Base-by-base conservation (phyloP, 2,888 invertebrate genomes). In the Epinotia ramella region DNA sequence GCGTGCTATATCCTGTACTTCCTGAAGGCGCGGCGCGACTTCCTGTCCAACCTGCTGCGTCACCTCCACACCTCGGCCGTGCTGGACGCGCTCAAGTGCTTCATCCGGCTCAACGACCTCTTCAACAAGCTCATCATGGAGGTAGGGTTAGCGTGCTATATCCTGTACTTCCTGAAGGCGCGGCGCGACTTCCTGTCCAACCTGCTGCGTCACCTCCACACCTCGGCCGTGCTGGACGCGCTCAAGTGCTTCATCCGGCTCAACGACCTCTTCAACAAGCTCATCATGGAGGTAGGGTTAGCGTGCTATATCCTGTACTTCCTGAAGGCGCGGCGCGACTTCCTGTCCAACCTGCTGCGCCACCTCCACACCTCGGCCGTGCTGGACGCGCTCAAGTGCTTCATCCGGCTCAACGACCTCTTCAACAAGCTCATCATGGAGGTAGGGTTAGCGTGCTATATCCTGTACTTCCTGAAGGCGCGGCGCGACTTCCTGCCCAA, bases 21-120 rank as follows among this genome's bases (percentile, higher is more conserved):
- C 95, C 96, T 99, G 88, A 97, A 98, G 93, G 96, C 96, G 78
- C 96, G 97, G 88, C 96, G 97, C 83, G 97, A 97, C 92, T 98
- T 98, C 95, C 96, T 99, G 88, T 96, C 97, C 81, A 96, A 97
- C 89, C 95, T 99, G 88, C 95, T 99, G 87, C 96, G 97, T 85
- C 99, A 99, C 95, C 96, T 99, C 87, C 97, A 97, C 85, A 99
- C 98, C 67, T 99, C 99, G 33, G 98, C 99, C 83, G 97, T 99
- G 86, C 98, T 98, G 95, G 99, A 99, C 95, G 96, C 98, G 84
- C 96, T 98, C 89, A 97, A 97, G 92, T 96, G 97, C 88, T 96
- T 98, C 90, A 97, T 97, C 80, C 96, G 97, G 84, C 97, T 98
- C 44, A 90, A 90, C 69, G 91, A 91, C 76, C 86, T 90, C 24